Conservation (phyloP, 2,888 invertebrate species). For the Drosophila merina region DNA sequence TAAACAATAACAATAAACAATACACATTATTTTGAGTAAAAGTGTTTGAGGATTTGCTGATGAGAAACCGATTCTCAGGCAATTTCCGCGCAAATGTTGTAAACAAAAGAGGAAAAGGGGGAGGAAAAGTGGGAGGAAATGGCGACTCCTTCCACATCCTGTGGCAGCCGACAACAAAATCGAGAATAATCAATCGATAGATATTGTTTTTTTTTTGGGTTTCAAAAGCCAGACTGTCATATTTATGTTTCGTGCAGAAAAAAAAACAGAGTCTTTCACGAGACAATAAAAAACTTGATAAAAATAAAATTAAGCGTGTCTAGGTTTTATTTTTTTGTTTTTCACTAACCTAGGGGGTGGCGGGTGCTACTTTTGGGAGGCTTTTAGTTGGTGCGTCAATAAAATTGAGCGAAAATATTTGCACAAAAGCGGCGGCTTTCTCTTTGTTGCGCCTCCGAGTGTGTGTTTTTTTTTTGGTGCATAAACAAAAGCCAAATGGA, state of each 20-base stretch:
- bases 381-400: conserved; percentile 43
- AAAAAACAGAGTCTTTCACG: conserved; percentile 40
- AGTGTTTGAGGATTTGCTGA: conserved; percentile 8
- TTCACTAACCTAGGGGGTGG: not conserved
- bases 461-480: conserved; percentile 47
- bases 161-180: conserved; percentile 3
- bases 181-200: conserved; percentile 38
- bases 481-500: conserved; percentile 39
- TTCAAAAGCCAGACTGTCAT: not conserved
- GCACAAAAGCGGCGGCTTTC: conserved; percentile 27
- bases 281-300: conserved; percentile 48
- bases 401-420: conserved; percentile 49
- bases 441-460: conserved; percentile 9
- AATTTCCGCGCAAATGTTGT: conserved; percentile 28
- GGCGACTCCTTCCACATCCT: not conserved
- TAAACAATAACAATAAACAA: conserved; percentile 36
- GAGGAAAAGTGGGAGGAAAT: not conserved
- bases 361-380: conserved; percentile 1
- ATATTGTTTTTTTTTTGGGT: conserved; percentile 8
- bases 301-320: conserved; percentile 44
- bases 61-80: conserved; percentile 30
- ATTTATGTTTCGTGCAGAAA: conserved; percentile 25
- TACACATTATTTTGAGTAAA: conserved; percentile 1
- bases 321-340: conserved; percentile 9
- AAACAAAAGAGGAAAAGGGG: conserved; percentile 20